These are phyloP conservation scores for Chloromyia formosa DNA, from an alignment of 2,888 invertebrate genomes.

Conservation along the genomic window DNA sequence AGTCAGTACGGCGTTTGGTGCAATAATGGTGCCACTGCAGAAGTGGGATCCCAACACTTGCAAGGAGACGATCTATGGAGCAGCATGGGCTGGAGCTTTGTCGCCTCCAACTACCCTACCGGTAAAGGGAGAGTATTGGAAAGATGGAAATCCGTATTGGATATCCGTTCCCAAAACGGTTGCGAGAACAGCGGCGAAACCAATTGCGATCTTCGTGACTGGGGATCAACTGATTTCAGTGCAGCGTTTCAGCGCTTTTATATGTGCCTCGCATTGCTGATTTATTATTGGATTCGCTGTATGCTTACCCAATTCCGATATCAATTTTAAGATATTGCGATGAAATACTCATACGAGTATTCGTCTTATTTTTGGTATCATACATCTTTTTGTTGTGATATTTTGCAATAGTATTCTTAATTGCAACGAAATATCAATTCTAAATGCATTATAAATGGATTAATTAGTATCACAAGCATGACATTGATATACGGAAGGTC, in stretches of 20 bases:
- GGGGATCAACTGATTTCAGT: not conserved
- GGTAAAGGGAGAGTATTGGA: conserved; percentile 45
- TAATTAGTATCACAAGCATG: no score
- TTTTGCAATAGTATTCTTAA: no score
- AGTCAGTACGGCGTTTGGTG: conserved; percentile 61
- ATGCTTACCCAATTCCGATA: no score
- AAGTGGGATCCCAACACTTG: conserved; percentile 57
- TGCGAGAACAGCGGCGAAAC: not conserved
- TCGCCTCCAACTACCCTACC: conserved; percentile 60
- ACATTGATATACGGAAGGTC: no score
- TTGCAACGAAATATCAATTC: no score
- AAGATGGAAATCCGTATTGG: conserved; percentile 26
- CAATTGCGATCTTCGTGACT: not conserved
- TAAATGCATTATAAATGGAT: no score
- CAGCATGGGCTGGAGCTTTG: conserved; percentile 61
- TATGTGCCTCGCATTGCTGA: no score
- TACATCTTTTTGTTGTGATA: no score
- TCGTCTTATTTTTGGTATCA: no score
- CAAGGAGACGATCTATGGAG: conserved; percentile 65
- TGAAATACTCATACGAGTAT: no score
- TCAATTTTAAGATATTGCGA: no score
- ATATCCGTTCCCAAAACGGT: not conserved
- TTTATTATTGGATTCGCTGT: no score
- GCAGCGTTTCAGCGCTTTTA: not conserved
- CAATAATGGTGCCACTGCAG: conserved; percentile 65